Evolutionary conservation across 2,797 vertebrate species (phyloP), one percentile per base, ranked within the genome.

Genomic region (Neopelma chrysocephalum): DNA sequence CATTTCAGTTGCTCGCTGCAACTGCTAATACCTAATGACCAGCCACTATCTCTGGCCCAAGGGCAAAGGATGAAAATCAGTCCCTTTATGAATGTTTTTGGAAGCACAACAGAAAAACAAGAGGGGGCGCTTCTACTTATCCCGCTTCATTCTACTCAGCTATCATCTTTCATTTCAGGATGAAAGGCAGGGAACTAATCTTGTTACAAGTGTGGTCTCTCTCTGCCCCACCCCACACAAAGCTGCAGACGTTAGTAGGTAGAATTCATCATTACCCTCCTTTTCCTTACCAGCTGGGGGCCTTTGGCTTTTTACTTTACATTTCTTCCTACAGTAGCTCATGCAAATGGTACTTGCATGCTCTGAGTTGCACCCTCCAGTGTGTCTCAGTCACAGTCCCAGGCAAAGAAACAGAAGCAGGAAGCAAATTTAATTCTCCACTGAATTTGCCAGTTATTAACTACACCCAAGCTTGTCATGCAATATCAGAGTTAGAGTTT

Each of bases 1-100:
- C 0, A 2, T 94, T 92, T 93, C 93, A 89, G 93, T 95, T 91
- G 80, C 70, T 84, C n/a, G 11, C 58, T 88, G 58, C 62, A 97
- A 90, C 87, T 94, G 62, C 56, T 84, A 15, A 50, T 32, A 36
- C 11, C 2, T 47, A 79, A 73, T 61, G 45, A 56, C 25, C 6
- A 5, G 69, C 60, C 1, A 8, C 15, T 75, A 58, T 42, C 66
- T 58, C 51, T 64, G 82, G 26, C 23, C 48, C 48, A 70, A 68
- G 76, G 58, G 54, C 26, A 48, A 79, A 70, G 60, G 66, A n/a
- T 29, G 65, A 92, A 66, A 57, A 65, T n/a, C 20, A 57, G 16
- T 13, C 34, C 40, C 11, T 34, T 62, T 58, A 42, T 9, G 23
- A 29, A 31, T 25, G 22, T 11, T 36, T 86, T 73, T 71, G 73